phyloP scores from a whole-genome alignment of 2,888 invertebrate genomes.

The Macaria liturata region DNA sequence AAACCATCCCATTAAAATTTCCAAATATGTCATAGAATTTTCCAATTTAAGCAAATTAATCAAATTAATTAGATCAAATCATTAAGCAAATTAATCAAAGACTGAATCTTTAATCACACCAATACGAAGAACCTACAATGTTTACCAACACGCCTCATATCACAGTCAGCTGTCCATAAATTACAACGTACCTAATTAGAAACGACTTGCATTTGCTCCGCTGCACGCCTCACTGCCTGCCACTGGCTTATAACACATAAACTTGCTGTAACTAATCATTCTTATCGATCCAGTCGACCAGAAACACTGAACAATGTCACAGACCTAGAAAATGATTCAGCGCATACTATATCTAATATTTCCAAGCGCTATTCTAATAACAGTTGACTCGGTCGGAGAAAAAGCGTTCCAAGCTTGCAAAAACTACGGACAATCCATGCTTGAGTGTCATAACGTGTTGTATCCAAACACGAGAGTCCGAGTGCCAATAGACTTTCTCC shows the following conservation, averaged over 20 bases:
- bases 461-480: slow-evolving; percentile 56
- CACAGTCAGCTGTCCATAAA: neutral
- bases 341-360: slow-evolving; percentile 19
- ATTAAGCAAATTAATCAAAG: no score
- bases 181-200: slow-evolving; percentile 6
- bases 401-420: slow-evolving; percentile 67
- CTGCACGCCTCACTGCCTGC: slow-evolving; percentile 19
- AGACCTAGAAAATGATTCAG: slow-evolving; percentile 17
- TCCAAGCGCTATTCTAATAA: slow-evolving; percentile 5
- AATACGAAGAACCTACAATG: no score
- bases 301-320: slow-evolving; percentile 13
- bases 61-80: no score
- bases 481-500: slow-evolving; percentile 71
- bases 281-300: slow-evolving; percentile 20
- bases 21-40: no score
- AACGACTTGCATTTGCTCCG: slow-evolving; percentile 24
- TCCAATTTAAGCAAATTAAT: no score
- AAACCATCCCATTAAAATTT: no score
- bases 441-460: slow-evolving; percentile 73
- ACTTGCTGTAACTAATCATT: slow-evolving; percentile 33
- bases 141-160: no score
- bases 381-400: slow-evolving; percentile 52
- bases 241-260: slow-evolving; percentile 24
- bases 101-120: no score
- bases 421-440: slow-evolving; percentile 62